Evolutionary conservation across 2,797 vertebrate genomes (phyloP).

Genomic region (Phoebastria nigripes): DNA sequence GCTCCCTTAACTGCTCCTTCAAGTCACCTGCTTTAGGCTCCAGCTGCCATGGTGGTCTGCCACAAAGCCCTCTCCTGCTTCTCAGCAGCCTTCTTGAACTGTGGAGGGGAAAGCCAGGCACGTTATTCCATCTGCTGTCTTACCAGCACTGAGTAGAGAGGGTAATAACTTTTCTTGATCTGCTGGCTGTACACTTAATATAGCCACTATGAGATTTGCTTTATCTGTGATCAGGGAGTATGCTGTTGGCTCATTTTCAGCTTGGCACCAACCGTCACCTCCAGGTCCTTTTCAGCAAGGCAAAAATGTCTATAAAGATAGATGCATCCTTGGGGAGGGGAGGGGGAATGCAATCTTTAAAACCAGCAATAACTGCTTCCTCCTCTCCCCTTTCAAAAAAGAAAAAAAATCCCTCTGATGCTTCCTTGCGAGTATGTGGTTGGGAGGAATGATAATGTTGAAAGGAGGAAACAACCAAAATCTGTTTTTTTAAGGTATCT

Average conservation of each 20-base stretch:
- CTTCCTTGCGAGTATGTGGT: background rate
- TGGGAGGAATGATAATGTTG: background rate
- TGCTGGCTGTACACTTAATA: background rate
- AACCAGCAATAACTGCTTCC: background rate
- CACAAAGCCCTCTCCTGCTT: background rate
- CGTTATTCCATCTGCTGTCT: background rate
- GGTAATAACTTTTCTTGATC: background rate
- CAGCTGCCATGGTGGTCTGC: background rate
- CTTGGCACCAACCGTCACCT: background rate
- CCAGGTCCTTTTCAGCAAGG: background rate
- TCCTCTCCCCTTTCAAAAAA: background rate
- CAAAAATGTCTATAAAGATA: background rate
- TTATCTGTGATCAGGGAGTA: background rate
- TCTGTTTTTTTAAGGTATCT: constrained; percentile 30
- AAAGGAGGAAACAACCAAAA: background rate
- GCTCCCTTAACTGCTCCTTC: background rate
- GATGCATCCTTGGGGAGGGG: background rate
- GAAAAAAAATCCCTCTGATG: background rate
- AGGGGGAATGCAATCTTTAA: background rate
- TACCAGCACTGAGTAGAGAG: background rate
- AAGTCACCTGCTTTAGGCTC: background rate
- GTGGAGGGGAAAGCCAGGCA: background rate
- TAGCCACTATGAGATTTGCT: background rate
- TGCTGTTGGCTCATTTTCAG: background rate
- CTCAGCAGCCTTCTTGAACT: background rate